Evolutionary conservation across 2,113 vertebrate species (phyloP), one percentile per base, ranked within the genome.

Genomic region (Panthera leo): DNA sequence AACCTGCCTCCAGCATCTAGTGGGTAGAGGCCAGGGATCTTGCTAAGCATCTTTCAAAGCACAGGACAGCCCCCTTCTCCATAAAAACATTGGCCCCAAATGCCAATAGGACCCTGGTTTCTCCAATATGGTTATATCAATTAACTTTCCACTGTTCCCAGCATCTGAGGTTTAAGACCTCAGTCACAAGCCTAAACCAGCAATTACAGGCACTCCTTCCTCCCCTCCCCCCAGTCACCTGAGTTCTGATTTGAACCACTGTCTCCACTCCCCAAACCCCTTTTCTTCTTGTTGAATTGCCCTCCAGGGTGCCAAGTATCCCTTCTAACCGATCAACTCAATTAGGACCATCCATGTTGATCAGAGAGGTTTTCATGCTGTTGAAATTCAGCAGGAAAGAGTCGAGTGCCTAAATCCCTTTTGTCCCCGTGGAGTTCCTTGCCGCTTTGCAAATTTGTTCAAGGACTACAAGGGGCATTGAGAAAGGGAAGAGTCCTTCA

Each of bases 181-280:
- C 63, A 90, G 0, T 36, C n/a, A 45, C 11, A 79, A 65, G 84
- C 16, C 13, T 27, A 58, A 5, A 31, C 14, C 71, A 89, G 36
- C 25, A 82, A 5, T 14, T 5, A 16, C 5, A 34, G 2, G 10
- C 16, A 18, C 2, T 19, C 16, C 6, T 7, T 14, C 11, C 27
- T 10, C 12, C 0, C 21, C 6, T 39, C 5, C 63, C 4, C 1
- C 1, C 3, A 3, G 19, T 8, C 12, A 19, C n/a, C 21, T 78
- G 16, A 14, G 18, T 8, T 75, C 31, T 48, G n/a, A 27, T 19
- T 13, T 31, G 27, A 51, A 12, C 25, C 13, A 1, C 0, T 0
- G 45, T 48, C 58, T 29, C n/a, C 15, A 8, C 53, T 14, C 51
- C 31, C 39, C 34, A n/a, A 7, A 5, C 11, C 12, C 34, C 68